phyloP scores from a whole-genome alignment of 1,140 invertebrate genomes.

The Calephelis nemesis region DNA sequence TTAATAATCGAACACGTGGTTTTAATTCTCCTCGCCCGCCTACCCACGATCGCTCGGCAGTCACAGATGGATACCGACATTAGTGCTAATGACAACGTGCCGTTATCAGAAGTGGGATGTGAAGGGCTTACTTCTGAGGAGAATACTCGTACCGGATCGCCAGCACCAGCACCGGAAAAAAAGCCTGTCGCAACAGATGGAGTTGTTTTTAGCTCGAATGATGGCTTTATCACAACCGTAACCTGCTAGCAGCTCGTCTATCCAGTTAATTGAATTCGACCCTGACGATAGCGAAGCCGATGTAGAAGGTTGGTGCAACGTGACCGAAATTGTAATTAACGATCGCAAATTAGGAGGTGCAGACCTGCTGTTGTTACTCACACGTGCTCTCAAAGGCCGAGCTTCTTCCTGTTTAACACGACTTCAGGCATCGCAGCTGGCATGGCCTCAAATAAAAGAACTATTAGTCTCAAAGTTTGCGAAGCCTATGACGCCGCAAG shows the following conservation, averaged over 20 bases:
- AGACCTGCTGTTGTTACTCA: background rate
- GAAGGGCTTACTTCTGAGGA: background rate
- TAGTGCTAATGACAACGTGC: background rate
- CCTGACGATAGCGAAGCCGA: background rate
- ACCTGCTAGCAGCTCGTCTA: background rate
- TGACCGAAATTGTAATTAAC: background rate
- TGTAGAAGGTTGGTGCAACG: background rate
- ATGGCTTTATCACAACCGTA: background rate
- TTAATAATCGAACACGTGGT: too few species aligned
- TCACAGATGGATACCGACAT: too few species aligned
- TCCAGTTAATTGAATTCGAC: background rate
- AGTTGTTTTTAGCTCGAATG: background rate
- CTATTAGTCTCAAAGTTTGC: constrained; percentile 30
- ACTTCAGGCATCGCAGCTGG: constrained; percentile 27
- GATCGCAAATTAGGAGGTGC: background rate
- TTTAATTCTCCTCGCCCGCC: too few species aligned
- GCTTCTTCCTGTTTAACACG: constrained; percentile 16
- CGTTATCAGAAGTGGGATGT: background rate
- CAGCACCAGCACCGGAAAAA: background rate
- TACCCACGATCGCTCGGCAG: too few species aligned
- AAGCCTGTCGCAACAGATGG: background rate
- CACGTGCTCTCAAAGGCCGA: constrained; percentile 4
- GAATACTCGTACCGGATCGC: background rate
- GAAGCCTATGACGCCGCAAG: constrained; percentile 31
- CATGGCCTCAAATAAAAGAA: constrained; percentile 35